Conservation (phyloP, 2,888 invertebrate genomes). For the Glaucopsyche alexis region DNA sequence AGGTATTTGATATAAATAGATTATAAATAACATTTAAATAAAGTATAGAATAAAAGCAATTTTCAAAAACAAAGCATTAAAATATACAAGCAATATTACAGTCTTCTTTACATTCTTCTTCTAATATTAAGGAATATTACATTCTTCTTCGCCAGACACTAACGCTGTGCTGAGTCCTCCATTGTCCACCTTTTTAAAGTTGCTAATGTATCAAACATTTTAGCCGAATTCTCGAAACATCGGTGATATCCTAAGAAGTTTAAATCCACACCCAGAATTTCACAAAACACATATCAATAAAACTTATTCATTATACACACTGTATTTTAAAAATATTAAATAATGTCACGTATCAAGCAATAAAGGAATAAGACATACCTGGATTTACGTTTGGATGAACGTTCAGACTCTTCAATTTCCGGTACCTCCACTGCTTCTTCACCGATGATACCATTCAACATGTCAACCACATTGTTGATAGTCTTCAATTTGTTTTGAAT, state of each 20-base stretch:
- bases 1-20: background rate
- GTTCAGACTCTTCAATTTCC: constrained; percentile 54
- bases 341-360: constrained; percentile 30
- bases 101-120: background rate
- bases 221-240: background rate
- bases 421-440: constrained; percentile 75
- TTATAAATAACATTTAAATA: background rate
- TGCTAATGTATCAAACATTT: background rate
- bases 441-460: constrained; percentile 91
- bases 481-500: constrained; percentile 89
- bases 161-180: background rate
- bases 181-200: background rate
- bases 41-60: background rate
- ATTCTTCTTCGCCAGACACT: background rate
- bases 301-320: background rate
- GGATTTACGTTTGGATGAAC: constrained; percentile 62
- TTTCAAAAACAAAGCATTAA: constrained; percentile 3
- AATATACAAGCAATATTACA: background rate
- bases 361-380: constrained; percentile 54
- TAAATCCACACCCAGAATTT: constrained; percentile 7
- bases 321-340: background rate
- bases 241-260: background rate
- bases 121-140: too few species aligned
- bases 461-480: constrained; percentile 92
- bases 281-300: background rate